Conservation (phyloP, 2,113 vertebrate species). For the Gracilinanus agilis region DNA sequence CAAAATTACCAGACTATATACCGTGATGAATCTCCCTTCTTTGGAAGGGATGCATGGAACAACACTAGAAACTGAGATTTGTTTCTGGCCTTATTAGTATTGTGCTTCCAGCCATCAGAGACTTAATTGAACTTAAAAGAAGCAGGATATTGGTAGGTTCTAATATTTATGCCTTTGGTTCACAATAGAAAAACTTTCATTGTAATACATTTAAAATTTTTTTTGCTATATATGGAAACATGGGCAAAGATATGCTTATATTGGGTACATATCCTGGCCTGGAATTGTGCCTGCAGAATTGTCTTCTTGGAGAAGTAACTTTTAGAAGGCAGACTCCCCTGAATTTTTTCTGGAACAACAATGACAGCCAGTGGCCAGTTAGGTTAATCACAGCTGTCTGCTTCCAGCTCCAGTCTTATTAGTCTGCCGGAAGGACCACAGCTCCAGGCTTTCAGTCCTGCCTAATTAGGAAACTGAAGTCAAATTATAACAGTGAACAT, state of each 20-base stretch:
- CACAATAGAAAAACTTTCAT: neutral
- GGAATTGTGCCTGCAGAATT: neutral
- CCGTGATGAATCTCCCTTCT: neutral
- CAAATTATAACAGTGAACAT: slow-evolving; percentile 27
- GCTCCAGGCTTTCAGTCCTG: neutral
- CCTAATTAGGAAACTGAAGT: neutral
- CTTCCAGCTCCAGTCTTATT: slow-evolving; percentile 41
- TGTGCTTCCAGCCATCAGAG: neutral
- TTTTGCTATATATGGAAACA: neutral
- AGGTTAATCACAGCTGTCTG: slow-evolving; percentile 43
- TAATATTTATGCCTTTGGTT: neutral
- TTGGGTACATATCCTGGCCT: neutral
- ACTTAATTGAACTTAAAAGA: neutral
- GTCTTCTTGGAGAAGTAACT: neutral
- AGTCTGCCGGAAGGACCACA: slow-evolving; percentile 27
- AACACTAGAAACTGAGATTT: neutral
- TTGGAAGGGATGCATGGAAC: neutral
- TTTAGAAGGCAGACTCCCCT: neutral
- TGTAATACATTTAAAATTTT: neutral
- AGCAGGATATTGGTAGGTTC: neutral
- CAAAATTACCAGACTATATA: neutral
- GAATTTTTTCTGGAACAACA: slow-evolving; percentile 16
- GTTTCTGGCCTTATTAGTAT: neutral
- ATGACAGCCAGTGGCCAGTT: slow-evolving; percentile 30
- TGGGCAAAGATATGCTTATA: neutral